Evolutionary conservation across 1,140 invertebrate genomes (phyloP).

Genomic region (Drosophila mayri): DNA sequence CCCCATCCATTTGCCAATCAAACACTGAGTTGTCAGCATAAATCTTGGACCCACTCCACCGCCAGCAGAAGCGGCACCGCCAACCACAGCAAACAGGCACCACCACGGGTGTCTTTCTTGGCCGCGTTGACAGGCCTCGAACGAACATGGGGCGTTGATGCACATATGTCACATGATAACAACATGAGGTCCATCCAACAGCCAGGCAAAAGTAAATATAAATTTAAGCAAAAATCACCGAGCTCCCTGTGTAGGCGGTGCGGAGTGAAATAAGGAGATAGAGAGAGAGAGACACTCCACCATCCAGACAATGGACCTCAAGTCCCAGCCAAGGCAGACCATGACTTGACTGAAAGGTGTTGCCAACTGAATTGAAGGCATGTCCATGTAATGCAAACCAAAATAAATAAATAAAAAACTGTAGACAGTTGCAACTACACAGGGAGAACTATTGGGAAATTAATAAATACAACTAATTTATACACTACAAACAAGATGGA

Average conservation of each 20-base stretch:
- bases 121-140: slow-evolving; percentile 63
- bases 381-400: slow-evolving; percentile 71
- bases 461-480: too few species aligned
- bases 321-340: slow-evolving; percentile 40
- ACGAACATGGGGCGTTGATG: slow-evolving; percentile 80
- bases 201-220: slow-evolving; percentile 57
- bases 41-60: slow-evolving; percentile 47
- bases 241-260: slow-evolving; percentile 70
- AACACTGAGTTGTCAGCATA: slow-evolving; percentile 73
- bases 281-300: slow-evolving; percentile 26
- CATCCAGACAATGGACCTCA: slow-evolving; percentile 59
- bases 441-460: background rate
- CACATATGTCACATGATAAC: slow-evolving; percentile 83
- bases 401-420: slow-evolving; percentile 44
- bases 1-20: slow-evolving; percentile 76
- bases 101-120: slow-evolving; percentile 50
- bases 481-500: background rate
- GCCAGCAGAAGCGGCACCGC: slow-evolving; percentile 2
- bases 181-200: slow-evolving; percentile 70
- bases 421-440: slow-evolving; percentile 12
- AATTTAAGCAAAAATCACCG: slow-evolving; percentile 80
- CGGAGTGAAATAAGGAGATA: slow-evolving; percentile 22
- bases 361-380: slow-evolving; percentile 69
- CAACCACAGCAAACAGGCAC: slow-evolving; percentile 17
- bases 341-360: slow-evolving; percentile 81